Conservation (phyloP, 2,113 vertebrate genomes). For the Setophaga coronata region DNA sequence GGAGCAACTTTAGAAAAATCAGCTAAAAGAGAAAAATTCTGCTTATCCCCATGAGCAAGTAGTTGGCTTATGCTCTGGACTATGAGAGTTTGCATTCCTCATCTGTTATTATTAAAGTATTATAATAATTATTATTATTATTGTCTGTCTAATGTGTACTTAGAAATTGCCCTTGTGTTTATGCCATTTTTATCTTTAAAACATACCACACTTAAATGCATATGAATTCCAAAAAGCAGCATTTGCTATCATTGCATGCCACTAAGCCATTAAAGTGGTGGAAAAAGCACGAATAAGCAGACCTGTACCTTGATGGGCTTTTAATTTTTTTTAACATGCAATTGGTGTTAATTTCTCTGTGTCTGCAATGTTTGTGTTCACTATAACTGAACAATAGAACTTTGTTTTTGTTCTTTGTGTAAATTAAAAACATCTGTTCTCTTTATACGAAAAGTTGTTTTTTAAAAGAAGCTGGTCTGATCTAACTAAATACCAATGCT, state of each 20-base stretch:
- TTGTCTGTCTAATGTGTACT: background rate
- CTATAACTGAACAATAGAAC: slow-evolving; percentile 57
- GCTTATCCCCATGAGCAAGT: background rate
- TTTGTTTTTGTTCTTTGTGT: slow-evolving; percentile 63
- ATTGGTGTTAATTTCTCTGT: slow-evolving; percentile 50
- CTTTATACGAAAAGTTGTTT: slow-evolving; percentile 59
- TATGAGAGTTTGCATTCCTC: background rate
- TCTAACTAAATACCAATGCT: slow-evolving; percentile 74
- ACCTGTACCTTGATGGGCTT: background rate
- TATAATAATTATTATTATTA: background rate
- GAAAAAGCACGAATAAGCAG: slow-evolving; percentile 2
- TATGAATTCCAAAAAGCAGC: background rate
- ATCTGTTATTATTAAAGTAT: background rate
- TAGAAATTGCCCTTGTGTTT: background rate
- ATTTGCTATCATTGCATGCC: background rate
- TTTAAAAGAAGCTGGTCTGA: slow-evolving; percentile 71
- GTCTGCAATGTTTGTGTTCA: slow-evolving; percentile 57
- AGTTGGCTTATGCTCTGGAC: background rate
- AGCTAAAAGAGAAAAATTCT: background rate
- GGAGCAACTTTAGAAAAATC: background rate
- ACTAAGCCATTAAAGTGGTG: background rate
- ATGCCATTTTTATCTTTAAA: slow-evolving; percentile 4
- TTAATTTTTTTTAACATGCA: background rate
- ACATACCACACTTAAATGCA: background rate
- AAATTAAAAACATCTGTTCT: slow-evolving; percentile 70